Conservation (phyloP, 2,113 vertebrate species). For the Papio anubis region DNA sequence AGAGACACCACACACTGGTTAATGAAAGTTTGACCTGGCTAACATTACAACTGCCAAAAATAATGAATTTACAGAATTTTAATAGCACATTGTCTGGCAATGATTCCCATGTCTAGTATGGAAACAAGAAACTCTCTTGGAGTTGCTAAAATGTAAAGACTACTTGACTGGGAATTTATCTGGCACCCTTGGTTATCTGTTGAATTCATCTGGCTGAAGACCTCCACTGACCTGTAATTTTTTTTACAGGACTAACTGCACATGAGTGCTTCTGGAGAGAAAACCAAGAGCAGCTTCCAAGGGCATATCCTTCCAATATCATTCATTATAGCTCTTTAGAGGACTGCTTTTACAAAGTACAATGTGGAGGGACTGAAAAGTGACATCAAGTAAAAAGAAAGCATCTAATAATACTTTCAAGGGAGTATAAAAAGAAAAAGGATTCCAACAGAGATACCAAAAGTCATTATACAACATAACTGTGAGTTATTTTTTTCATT, state of each 20-base stretch:
- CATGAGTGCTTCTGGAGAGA: neutral
- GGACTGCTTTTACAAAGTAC: neutral
- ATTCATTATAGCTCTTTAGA: conserved; percentile 5
- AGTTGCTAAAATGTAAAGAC: neutral
- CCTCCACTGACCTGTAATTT: conserved; percentile 18
- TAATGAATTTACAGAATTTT: conserved; percentile 25
- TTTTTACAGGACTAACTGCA: neutral
- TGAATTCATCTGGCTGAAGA: neutral
- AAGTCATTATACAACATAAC: conserved; percentile 11
- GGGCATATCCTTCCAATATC: neutral
- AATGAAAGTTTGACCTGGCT: neutral
- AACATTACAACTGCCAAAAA: conserved; percentile 41
- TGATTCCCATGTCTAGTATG: neutral
- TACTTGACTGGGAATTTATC: conserved; percentile 29
- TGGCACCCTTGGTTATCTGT: neutral
- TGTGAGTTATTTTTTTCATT: conserved; percentile 30
- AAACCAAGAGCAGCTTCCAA: neutral
- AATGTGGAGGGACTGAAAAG: neutral
- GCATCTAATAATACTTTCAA: fast-evolving
- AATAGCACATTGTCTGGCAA: neutral
- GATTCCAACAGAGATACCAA: neutral
- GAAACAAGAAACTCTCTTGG: neutral
- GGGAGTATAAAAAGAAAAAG: conserved; percentile 34
- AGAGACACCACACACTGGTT: neutral
- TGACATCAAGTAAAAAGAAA: conserved; percentile 13